Base-by-base conservation (phyloP, 2,888 invertebrate species). In the Drosophila seclusa region DNA sequence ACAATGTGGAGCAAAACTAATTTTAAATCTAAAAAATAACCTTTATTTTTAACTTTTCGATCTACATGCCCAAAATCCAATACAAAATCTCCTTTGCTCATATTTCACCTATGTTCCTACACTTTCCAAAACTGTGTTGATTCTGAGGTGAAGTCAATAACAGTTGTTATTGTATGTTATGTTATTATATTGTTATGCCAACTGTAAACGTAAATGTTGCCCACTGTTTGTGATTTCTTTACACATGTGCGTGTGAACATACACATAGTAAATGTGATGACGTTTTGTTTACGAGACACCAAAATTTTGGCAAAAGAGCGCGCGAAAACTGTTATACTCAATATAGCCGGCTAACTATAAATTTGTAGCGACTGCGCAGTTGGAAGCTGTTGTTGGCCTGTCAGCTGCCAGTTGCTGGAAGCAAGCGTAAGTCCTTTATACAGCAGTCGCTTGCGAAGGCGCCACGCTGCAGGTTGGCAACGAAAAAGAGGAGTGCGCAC, bases 271-370 rank as follows among this genome's bases (percentile, higher is more conserved):
- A 77, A 67, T 63, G 60, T 82, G 87, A 77, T 87, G 87, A 88
- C 87, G 87, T 88, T 88, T 82, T 78, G 78, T 80, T 84, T 84
- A 77, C 77, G 72, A 54, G 71, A 55, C 84, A 82, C 70, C 50
- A 77, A 79, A 75, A 13, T 36, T 27, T 76, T 84, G 70, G 71
- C 82, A 71, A 54, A 65, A 68, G 38, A 38, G 55, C n/a, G 8
- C n/a, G 8, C 60, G 31, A 16, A 36, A 62, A 61, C 58, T 72
- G 63, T 88, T 86, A 82, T 85, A 85, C 76, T 42, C 61, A 69
- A 71, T 45, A 31, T 74, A 68, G 83, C 86, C 86, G 86, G 86
- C 75, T 85, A 73, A 67, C 59, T 69, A 29, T n/a, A 16, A 27
- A 18, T 53, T 68, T 67, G 38, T 6, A 4, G 73, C 80, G 77